Evolutionary conservation across 2,797 vertebrate species (phyloP).

Genomic region (Champsocephalus gunnari): DNA sequence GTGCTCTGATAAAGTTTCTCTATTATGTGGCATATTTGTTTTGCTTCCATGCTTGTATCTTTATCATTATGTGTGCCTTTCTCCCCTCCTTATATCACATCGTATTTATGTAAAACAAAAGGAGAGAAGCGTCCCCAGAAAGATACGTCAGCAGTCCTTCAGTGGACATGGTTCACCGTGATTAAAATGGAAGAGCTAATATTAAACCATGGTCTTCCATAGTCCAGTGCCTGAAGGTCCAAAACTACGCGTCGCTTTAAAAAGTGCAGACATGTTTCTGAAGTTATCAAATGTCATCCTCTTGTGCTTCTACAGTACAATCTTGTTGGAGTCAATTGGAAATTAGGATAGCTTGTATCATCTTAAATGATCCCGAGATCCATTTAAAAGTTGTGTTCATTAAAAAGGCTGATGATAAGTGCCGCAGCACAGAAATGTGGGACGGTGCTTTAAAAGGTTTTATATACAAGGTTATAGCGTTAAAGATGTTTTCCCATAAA

Average conservation of each 20-base stretch:
- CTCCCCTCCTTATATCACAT: slow-evolving; percentile 34
- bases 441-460: slow-evolving; percentile 32
- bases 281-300: slow-evolving; percentile 53
- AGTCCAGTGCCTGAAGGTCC: slow-evolving; percentile 64
- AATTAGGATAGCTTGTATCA: slow-evolving; percentile 43
- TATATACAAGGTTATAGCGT: slow-evolving; percentile 60
- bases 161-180: slow-evolving; percentile 47
- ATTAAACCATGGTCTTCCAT: slow-evolving; percentile 54
- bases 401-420: slow-evolving; percentile 54
- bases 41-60: slow-evolving; percentile 37
- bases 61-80: slow-evolving; percentile 46
- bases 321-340: slow-evolving; percentile 39
- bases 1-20: slow-evolving; percentile 46
- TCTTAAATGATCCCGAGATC: slow-evolving; percentile 52
- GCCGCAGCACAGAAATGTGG: slow-evolving; percentile 54
- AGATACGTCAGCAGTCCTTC: slow-evolving; percentile 59
- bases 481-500: slow-evolving; percentile 65
- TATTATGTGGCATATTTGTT: slow-evolving; percentile 37
- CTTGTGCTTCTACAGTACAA: slow-evolving; percentile 69
- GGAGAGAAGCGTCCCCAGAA: slow-evolving; percentile 33
- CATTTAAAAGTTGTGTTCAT: slow-evolving; percentile 49
- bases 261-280: slow-evolving; percentile 62
- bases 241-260: slow-evolving; percentile 47
- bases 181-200: slow-evolving; percentile 70
- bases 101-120: slow-evolving; percentile 31